Base-by-base conservation (phyloP, 2,797 vertebrate species). In the Anisognathus igniventris region DNA sequence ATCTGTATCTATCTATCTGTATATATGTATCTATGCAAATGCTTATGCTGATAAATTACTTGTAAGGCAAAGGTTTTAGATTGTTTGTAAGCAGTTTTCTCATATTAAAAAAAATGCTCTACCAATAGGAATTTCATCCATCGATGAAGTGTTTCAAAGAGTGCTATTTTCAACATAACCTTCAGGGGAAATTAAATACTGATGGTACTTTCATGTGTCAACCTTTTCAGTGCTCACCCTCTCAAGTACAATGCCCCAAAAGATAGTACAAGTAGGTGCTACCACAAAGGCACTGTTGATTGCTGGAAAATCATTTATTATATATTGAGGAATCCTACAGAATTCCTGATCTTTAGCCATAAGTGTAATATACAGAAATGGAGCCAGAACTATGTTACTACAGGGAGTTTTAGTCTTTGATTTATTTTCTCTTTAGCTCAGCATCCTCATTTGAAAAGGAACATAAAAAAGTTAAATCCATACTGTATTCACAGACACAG, bases 171-270 rank as follows among this genome's bases (percentile, higher is more conserved):
- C 51, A 60, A 57, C 21, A 18, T 33, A 79, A 14, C 3, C 12
- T 75, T 79, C 22, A 76, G 22, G 24, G 51, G 45, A 73, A 58
- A 60, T 30, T 72, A 58, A 53, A 16, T 74, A 28, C 10, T 78
- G 13, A 15, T 51, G 7, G 19, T 61, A 14, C 39, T 68, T 86
- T 12, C 9, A 64, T 0, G 0, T 54, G 15, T 27, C 45, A 31
- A 21, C 16, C 42, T 80, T 58, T 77, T 74, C 27, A 28, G 67
- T 85, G 13, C 37, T 66, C 62, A 79, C 20, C 0, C 2, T 79
- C 17, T 44, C 50, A 20, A 2, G 1, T 54, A 15, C 58, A 57
- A 27, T 42, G 14, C 8, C 19, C 8, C 1, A 1, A 27, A 64
- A 71, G 25, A 7, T 21, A 24, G 6, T 28, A 42, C 16, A 71